phyloP scores from a whole-genome alignment of 2,113 vertebrate species.

The Malurus cyaneus region DNA sequence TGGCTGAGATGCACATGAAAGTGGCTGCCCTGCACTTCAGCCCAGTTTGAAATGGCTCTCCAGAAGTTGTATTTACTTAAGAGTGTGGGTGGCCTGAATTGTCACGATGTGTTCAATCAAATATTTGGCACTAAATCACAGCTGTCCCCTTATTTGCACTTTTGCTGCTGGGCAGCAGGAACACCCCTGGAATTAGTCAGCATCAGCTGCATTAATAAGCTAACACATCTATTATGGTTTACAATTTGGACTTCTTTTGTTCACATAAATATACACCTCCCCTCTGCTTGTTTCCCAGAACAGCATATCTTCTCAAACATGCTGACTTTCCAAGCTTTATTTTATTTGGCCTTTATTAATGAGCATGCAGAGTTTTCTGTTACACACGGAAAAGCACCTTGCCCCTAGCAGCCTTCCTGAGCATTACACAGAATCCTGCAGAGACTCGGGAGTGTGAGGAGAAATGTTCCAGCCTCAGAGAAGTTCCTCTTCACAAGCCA shows the following conservation, averaged over 20 bases:
- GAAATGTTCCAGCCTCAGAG: background rate
- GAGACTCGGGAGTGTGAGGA: background rate
- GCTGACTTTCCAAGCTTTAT: background rate
- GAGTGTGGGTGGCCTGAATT: slow-evolving; percentile 47
- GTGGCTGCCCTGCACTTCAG: background rate
- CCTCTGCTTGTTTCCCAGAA: background rate
- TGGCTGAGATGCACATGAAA: background rate
- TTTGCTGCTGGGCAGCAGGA: slow-evolving; percentile 34
- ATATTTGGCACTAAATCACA: slow-evolving; percentile 51
- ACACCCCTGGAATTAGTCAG: slow-evolving; percentile 48
- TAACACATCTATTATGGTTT: background rate
- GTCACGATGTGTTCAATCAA: slow-evolving; percentile 36
- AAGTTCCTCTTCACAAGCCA: background rate
- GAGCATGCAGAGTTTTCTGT: background rate
- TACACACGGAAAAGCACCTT: fast-evolving
- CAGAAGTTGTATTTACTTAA: slow-evolving; percentile 18
- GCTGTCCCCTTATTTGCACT: slow-evolving; percentile 52
- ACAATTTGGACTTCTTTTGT: slow-evolving; percentile 14
- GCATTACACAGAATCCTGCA: background rate
- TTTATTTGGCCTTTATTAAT: background rate
- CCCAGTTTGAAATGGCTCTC: background rate
- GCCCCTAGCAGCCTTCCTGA: background rate
- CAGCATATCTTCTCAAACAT: background rate
- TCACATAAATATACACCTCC: background rate
- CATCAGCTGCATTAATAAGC: background rate